Percentiles rank a stretch among this genome's conserved stretches.
phyloP scores from a whole-genome alignment of 2,113 vertebrate genomes.

The Alectura lathami region DNA sequence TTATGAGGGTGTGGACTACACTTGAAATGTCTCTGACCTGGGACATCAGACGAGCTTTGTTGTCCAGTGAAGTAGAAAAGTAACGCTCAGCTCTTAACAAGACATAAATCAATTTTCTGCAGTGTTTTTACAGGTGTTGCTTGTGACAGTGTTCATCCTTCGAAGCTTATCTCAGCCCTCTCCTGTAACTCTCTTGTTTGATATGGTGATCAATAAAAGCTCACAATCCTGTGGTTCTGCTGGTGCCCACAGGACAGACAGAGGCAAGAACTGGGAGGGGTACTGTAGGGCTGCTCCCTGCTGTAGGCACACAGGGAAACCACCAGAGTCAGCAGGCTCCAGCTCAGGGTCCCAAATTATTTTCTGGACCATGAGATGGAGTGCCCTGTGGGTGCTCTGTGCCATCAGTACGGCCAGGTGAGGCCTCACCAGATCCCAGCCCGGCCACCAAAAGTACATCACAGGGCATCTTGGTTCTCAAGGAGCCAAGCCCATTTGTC shows the following conservation, averaged over 20 bases:
- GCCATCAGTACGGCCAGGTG: too few relatives aligned
- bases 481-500: too few relatives aligned
- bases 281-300: not conserved
- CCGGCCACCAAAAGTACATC: too few relatives aligned
- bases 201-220: too few relatives aligned
- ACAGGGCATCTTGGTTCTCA: too few relatives aligned
- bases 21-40: not conserved
- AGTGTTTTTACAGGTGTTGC: not conserved
- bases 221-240: too few relatives aligned
- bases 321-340: not conserved
- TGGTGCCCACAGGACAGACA: not conserved
- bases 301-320: not conserved
- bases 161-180: not conserved
- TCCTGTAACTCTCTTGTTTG: not conserved
- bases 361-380: too few relatives aligned
- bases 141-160: not conserved
- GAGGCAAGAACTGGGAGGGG: not conserved
- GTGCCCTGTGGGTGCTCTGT: too few relatives aligned
- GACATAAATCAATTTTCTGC: not conserved
- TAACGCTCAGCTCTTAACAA: not conserved
- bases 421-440: too few relatives aligned
- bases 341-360: not conserved
- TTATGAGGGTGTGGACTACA: not conserved
- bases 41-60: not conserved
- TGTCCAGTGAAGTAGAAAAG: not conserved